Evolutionary conservation across 2,888 invertebrate species (phyloP), one percentile per base, ranked within the genome.

Genomic region (Trilocha varians): DNA sequence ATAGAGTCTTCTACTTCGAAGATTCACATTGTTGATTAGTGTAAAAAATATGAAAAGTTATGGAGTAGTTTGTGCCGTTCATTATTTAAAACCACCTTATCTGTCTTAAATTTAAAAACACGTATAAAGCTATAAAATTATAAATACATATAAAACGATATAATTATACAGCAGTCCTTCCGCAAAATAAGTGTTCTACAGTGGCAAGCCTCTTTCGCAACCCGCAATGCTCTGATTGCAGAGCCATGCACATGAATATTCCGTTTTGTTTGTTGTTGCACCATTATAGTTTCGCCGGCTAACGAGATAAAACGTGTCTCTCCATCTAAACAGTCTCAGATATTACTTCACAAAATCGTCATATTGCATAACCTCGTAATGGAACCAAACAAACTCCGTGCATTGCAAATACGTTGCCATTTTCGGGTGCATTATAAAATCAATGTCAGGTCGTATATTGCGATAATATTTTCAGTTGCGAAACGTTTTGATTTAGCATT

Each of bases 141-240:
- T 14, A 14, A 13, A 17, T 16, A 33, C 34, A 38, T 5, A 34
- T 13, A 18, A 16, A 34, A 16, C 14, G 13, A 33, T 41, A 18
- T 13, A 34, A 34, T 41, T 17, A n/a, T 37, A 38, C 17, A 16
- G 15, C 62, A 58, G 62, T 62, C 70, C 65, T 70, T 70, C 74
- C 61, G 65, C 65, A 59, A 66, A 77, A 73, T 77, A 70, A 74
- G 75, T 77, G 76, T 73, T 70, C 60, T 65, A 67, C 65, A 65
- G 66, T 65, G 67, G 72, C 71, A 69, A 71, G 71, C 72, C 75
- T 74, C 74, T 82, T 75, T 79, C 70, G 72, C 79, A 82, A 83
- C 57, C 47, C 61, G 78, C 73, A 78, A 75, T 80, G 80, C 82
- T 82, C 80, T 78, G 82, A 82, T 82, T 82, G 70, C 73, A 79